These are phyloP conservation scores for Pterocles burchelli DNA, from an alignment of 2,113 vertebrate genomes.

Conservation along the genomic window DNA sequence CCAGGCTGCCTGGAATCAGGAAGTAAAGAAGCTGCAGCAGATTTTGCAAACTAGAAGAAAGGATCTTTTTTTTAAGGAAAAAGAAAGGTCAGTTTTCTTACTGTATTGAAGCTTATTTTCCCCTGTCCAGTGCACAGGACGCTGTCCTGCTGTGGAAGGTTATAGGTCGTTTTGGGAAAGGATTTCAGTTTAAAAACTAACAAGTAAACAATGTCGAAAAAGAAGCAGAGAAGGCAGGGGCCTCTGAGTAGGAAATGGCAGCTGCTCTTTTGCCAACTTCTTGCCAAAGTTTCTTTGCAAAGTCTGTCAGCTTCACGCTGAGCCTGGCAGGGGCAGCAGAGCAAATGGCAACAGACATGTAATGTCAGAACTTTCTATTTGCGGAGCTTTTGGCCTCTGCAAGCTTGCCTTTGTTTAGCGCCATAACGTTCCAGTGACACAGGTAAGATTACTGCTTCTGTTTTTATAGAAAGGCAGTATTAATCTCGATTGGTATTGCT, in stretches of 20 bases:
- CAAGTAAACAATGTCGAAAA: background rate
- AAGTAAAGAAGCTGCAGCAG: conserved; percentile 48
- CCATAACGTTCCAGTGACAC: background rate
- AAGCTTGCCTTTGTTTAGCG: background rate
- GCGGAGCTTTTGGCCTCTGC: background rate
- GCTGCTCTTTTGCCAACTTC: conserved; percentile 10
- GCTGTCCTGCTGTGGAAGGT: background rate
- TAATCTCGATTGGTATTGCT: background rate
- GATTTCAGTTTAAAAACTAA: conserved; percentile 11
- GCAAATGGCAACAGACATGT: background rate
- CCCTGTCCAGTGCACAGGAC: background rate
- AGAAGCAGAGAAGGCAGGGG: background rate
- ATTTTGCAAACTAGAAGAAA: conserved; percentile 55
- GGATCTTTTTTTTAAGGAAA: background rate
- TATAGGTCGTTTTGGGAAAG: background rate
- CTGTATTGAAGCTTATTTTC: conserved; percentile 1
- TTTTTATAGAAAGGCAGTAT: background rate
- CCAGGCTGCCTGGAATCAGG: conserved; percentile 67
- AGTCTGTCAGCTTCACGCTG: background rate
- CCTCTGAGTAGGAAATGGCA: conserved; percentile 30
- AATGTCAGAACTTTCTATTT: background rate
- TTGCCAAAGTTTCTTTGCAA: background rate
- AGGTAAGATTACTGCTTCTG: background rate
- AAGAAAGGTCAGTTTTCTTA: conserved; percentile 41
- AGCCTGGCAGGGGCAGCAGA: conserved; percentile 16